phyloP scores from a whole-genome alignment of 2,113 vertebrate genomes.

The Tichodroma muraria region DNA sequence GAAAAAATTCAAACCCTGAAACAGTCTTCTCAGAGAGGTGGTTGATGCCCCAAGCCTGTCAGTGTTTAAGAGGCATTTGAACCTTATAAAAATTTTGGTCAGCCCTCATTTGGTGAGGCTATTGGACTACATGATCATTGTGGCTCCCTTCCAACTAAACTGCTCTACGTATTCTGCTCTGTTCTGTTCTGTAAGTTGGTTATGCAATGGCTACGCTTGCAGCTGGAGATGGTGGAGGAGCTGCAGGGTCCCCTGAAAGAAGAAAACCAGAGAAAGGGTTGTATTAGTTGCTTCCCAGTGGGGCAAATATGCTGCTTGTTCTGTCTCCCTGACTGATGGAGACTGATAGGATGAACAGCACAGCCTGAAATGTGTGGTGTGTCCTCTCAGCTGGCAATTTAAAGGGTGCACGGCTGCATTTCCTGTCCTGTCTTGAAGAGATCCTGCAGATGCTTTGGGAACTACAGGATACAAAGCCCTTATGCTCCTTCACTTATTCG shows the following conservation, averaged over 20 bases:
- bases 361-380: background rate
- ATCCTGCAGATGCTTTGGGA: background rate
- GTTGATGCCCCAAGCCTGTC: background rate
- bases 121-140: background rate
- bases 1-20: background rate
- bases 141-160: background rate
- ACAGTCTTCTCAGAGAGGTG: background rate
- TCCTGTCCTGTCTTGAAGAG: background rate
- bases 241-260: background rate
- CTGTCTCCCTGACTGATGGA: background rate
- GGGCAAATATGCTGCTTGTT: background rate
- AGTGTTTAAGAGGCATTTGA: background rate
- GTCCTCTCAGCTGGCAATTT: background rate
- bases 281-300: background rate
- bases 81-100: background rate
- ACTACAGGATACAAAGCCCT: background rate
- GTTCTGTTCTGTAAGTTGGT: background rate
- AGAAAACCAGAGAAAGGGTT: background rate
- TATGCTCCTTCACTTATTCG: background rate
- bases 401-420: background rate
- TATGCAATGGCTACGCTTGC: background rate
- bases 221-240: background rate
- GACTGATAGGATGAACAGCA: background rate
- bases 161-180: background rate
- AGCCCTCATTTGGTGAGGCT: background rate